Conservation (phyloP, 2,113 vertebrate species). For the Hyperopisus bebe region DNA sequence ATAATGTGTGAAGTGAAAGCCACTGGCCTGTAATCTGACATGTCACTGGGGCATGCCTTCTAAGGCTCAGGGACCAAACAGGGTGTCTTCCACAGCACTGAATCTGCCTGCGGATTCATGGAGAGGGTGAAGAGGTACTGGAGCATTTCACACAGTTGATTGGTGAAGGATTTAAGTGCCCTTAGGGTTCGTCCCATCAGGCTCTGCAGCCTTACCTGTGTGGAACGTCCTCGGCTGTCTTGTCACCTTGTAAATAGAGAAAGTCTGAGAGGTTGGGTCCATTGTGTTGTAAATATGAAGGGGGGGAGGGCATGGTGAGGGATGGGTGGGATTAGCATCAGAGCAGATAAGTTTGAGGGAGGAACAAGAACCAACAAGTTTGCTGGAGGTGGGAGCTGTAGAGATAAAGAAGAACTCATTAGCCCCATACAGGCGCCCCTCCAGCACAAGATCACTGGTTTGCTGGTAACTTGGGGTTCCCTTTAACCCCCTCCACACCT, state of each 20-base stretch:
- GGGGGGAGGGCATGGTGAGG: neutral
- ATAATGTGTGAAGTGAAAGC: neutral
- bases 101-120: neutral
- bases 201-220: neutral
- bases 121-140: neutral
- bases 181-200: neutral
- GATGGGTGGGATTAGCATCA: neutral
- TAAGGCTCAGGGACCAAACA: neutral
- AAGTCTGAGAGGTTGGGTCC: neutral
- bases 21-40: neutral
- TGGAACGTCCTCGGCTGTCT: neutral
- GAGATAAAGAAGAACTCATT: neutral
- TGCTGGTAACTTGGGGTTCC: neutral
- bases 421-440: neutral
- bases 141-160: neutral
- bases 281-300: neutral
- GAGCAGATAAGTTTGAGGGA: neutral
- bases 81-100: neutral
- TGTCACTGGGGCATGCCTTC: neutral
- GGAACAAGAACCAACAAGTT: neutral
- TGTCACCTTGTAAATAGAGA: neutral
- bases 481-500: neutral
- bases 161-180: neutral
- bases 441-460: neutral
- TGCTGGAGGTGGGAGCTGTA: neutral